phyloP scores from a whole-genome alignment of 2,113 vertebrate species.

The Pituophis catenifer region DNA sequence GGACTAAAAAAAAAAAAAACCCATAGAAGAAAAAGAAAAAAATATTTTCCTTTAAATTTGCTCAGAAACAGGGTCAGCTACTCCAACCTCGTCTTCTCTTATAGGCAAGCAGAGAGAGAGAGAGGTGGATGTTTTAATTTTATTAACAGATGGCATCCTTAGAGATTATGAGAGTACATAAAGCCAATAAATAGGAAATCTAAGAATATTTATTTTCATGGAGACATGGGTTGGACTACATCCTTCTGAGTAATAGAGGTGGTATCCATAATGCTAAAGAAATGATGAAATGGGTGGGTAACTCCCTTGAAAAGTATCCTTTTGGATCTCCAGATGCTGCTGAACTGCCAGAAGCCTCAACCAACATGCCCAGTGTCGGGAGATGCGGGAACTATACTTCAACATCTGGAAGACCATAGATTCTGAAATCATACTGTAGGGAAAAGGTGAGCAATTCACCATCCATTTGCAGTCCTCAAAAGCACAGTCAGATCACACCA shows the following conservation, averaged over 20 bases:
- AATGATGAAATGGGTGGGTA: neutral
- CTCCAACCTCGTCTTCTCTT: neutral
- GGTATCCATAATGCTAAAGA: neutral
- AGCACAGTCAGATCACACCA: neutral
- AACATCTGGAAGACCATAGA: neutral
- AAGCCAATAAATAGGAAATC: neutral
- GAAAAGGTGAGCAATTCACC: neutral
- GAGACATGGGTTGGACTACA: neutral
- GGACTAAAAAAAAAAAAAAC: neutral
- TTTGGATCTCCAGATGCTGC: neutral
- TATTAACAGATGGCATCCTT: neutral
- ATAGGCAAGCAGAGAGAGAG: neutral
- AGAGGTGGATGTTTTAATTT: neutral
- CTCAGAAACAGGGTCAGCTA: neutral
- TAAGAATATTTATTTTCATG: neutral
- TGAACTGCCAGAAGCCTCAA: neutral
- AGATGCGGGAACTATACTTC: neutral
- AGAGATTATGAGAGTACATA: neutral
- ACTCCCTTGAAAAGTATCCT: neutral
- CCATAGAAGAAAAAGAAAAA: neutral
- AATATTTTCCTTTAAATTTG: neutral
- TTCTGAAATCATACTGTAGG: neutral
- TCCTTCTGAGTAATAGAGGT: neutral
- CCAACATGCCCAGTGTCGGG: neutral
- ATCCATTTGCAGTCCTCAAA: neutral